A percentile compares a stretch with the other conserved stretches of the same genome.
Evolutionary conservation across 2,888 invertebrate species (phyloP).

Genomic region (Dasypogon diadema): DNA sequence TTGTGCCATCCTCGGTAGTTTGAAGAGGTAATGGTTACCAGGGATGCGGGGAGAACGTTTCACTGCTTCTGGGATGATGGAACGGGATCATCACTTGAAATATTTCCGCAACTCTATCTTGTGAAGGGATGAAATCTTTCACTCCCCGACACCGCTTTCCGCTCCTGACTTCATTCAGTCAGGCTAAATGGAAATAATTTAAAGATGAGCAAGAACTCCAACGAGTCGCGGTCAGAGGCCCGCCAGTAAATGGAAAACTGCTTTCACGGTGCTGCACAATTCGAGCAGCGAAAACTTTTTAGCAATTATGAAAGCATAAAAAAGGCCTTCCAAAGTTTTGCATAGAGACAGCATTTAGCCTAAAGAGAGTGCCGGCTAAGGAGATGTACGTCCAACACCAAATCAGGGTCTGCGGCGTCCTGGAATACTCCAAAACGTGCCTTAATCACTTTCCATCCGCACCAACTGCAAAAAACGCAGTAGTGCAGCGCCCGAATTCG

Average conservation of each 20-base stretch:
- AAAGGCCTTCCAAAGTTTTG: constrained; percentile 6
- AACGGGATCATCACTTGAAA: background rate
- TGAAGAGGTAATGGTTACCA: constrained; percentile 7
- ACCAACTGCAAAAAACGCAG: background rate
- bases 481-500: background rate
- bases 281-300: constrained; percentile 5
- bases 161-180: background rate
- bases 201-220: background rate
- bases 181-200: background rate
- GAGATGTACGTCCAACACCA: background rate
- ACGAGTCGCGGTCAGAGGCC: background rate
- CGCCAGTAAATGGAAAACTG: background rate
- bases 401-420: too few relatives aligned
- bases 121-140: background rate
- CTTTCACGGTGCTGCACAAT: background rate
- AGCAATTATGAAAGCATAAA: constrained; percentile 3
- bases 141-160: background rate
- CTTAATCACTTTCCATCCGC: too few relatives aligned
- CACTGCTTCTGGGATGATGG: background rate
- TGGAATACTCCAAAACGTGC: too few relatives aligned
- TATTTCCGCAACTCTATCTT: too few relatives aligned
- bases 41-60: background rate
- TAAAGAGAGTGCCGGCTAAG: background rate
- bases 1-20: background rate
- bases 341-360: background rate